Base-by-base conservation (phyloP, 2,797 vertebrate genomes). In the Triplophysa yarkandensis region DNA sequence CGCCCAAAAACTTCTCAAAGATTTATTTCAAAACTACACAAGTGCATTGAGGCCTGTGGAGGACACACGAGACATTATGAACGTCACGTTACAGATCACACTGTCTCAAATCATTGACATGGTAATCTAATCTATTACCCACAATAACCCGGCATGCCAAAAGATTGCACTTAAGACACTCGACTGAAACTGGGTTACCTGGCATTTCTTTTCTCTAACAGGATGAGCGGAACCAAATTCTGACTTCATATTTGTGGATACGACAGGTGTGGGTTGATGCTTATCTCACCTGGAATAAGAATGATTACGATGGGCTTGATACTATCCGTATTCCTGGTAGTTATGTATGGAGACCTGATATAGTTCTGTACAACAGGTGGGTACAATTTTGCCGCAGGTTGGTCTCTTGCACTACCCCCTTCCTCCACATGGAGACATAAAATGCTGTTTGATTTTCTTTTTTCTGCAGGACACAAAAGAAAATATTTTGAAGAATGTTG, bases 281-380 rank as follows among this genome's bases (percentile, higher is more conserved):
- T 3, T 90, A 94, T 86, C 93, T 97, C 32, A 88, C 63, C 75
- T 98, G 95, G 95, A 88, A 93, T 78, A 94, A 94, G 81, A 90
- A 94, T 1, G 89, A 91, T 74, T 98, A 96, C 0, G 94, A 90
- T 6, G 95, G 94, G 80, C 93, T 97, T 4, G 94, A 95, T 88
- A 92, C 90, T 88, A 94, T 98, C 89, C 94, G 91, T 75, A 93
- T 96, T 87, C 96, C 96, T 88, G 93, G 95, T 90, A 94, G 94
- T 90, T 94, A 95, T 71, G 92, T 97, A 85, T 97, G 96, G 96
- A 92, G 92, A 81, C 96, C 96, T 0, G 95, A 98, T 90, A 95
- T 98, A 76, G 91, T 97, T 77, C 92, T 97, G 82, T 96, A 98
- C 87, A 98, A 98, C 93, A 98, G 92, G 96, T 97, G 93, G 81